Conservation (phyloP, 2,113 vertebrate species). For the Rhadina sibilatrix region DNA sequence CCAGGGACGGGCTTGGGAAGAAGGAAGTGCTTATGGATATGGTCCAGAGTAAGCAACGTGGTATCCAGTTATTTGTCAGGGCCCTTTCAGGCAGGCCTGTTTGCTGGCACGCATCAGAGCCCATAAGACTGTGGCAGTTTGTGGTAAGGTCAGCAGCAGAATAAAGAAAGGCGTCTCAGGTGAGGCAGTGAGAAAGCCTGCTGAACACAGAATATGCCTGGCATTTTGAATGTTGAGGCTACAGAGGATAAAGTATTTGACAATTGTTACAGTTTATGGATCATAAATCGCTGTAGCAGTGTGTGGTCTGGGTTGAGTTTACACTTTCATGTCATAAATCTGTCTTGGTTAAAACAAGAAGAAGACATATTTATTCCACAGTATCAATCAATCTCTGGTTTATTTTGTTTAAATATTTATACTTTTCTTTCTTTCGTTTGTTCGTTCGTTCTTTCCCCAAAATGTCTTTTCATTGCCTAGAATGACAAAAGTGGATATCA, state of each 20-base stretch:
- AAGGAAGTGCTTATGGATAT: not conserved
- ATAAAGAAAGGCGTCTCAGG: not conserved
- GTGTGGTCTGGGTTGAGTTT: not conserved
- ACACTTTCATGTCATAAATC: not conserved
- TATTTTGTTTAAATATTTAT: not conserved
- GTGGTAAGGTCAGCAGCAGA: not conserved
- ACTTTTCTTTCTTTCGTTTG: not conserved
- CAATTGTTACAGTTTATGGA: not conserved
- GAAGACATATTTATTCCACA: not conserved
- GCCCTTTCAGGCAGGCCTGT: rapidly evolving
- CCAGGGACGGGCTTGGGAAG: not conserved
- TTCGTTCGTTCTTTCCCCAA: not conserved
- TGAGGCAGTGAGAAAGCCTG: not conserved
- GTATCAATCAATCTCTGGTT: not conserved
- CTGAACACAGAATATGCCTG: not conserved
- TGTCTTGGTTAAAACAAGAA: not conserved
- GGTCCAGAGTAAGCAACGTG: not conserved
- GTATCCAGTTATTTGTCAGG: not conserved
- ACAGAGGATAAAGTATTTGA: not conserved
- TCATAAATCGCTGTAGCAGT: not conserved
- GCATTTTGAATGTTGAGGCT: not conserved
- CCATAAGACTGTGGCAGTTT: too few species aligned
- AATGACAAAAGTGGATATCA: constrained; percentile 93
- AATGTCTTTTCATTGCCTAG: constrained; percentile 65
- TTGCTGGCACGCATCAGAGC: not conserved